Evolutionary conservation across 2,113 vertebrate genomes (phyloP).

Genomic region (Tetrao urogallus): DNA sequence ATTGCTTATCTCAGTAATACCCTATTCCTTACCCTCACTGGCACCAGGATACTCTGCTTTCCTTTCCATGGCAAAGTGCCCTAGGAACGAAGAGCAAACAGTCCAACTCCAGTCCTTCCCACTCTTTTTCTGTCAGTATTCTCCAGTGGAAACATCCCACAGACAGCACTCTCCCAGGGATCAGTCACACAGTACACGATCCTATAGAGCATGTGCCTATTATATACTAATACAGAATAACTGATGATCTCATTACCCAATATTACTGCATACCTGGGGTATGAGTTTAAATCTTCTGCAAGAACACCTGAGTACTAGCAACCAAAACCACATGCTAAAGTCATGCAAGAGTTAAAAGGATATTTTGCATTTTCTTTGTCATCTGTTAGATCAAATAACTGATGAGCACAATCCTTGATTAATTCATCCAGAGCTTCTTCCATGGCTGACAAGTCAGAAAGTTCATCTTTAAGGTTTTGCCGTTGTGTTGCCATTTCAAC

Average conservation of each 20-base stretch:
- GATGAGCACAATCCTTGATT: conserved; percentile 88
- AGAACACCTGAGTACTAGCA: neutral
- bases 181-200: neutral
- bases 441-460: conserved; percentile 85
- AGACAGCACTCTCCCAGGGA: neutral
- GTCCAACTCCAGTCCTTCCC: neutral
- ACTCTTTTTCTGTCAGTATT: neutral
- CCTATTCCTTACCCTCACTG: neutral
- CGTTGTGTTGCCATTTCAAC: conserved; percentile 53
- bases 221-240: neutral
- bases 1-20: neutral
- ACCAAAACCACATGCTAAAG: neutral
- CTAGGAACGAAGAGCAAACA: neutral
- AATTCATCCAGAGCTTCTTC: conserved; percentile 91
- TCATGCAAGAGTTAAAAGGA: conserved; percentile 79
- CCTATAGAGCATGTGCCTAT: neutral
- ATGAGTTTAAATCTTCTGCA: neutral
- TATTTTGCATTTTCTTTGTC: conserved; percentile 87
- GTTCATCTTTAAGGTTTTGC: conserved; percentile 79
- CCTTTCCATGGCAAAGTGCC: neutral
- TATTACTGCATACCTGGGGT: neutral
- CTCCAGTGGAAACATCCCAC: neutral
- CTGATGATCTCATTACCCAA: neutral
- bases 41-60: neutral
- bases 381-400: conserved; percentile 88